phyloP scores from a whole-genome alignment of 2,888 invertebrate species.

The Lasioglossum zephyrum region DNA sequence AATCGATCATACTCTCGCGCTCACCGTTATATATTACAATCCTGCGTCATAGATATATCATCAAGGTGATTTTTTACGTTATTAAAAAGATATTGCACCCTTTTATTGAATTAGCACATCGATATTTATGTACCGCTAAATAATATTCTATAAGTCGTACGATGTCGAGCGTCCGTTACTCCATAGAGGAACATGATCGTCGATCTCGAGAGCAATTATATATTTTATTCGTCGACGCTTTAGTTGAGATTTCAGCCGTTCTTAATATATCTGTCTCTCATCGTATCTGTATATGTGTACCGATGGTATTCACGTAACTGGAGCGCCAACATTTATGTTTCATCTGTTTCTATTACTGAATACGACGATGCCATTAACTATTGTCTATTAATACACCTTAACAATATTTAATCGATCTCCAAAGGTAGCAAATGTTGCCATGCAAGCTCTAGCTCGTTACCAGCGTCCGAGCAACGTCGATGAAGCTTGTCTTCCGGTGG shows the following conservation, averaged over 20 bases:
- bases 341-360: slow-evolving; percentile 27
- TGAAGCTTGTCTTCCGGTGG: slow-evolving; percentile 81
- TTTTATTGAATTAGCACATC: slow-evolving; percentile 58
- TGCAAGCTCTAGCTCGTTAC: slow-evolving; percentile 80
- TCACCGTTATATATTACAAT: slow-evolving; percentile 71
- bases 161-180: slow-evolving; percentile 15
- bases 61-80: slow-evolving; percentile 58
- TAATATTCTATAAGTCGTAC: slow-evolving; percentile 52
- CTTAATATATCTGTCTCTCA: slow-evolving; percentile 3
- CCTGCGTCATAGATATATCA: slow-evolving; percentile 60
- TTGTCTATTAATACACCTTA: slow-evolving; percentile 52
- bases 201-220: slow-evolving; percentile 29
- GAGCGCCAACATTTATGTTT: slow-evolving; percentile 12
- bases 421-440: slow-evolving; percentile 82
- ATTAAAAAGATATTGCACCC: slow-evolving; percentile 68
- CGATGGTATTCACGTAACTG: neutral
- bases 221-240: slow-evolving; percentile 14
- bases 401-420: slow-evolving; percentile 70
- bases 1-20: slow-evolving; percentile 64
- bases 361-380: slow-evolving; percentile 49
- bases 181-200: slow-evolving; percentile 43
- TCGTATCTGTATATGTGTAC: slow-evolving; percentile 21
- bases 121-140: slow-evolving; percentile 48
- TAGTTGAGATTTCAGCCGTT: slow-evolving; percentile 9
- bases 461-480: slow-evolving; percentile 81